Evolutionary conservation across 2,888 invertebrate species (phyloP), one percentile per base, ranked within the genome.

Genomic region (Xestia c-nigrum): DNA sequence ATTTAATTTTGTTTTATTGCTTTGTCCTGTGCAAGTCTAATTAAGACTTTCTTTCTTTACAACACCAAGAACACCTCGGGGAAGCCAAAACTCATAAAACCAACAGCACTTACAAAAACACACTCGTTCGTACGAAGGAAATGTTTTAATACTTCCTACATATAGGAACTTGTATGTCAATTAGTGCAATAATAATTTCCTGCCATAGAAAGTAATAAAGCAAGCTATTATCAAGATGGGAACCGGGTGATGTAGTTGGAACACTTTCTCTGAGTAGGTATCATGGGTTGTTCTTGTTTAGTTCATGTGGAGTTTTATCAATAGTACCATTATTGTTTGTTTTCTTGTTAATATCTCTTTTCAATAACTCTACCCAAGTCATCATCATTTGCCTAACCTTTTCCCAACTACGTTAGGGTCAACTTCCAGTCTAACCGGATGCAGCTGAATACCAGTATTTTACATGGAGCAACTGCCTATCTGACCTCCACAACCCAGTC

Each of bases 131-230:
- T n/a, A 59, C 7, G 21, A 24, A 52, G 69, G 55, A 57, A 66
- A 66, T 79, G 43, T 52, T 78, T 47, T 40, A 63, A 52, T n/a
- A 70, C 59, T 73, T 57, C 38, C 47, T 59, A 68, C 57, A 43
- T 55, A 69, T 50, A 71, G 75, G 52, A 78, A 79, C 69, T 38
- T 31, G 59, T 70, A 77, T 61, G n/a, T 74, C 76, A 85, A 83
- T 85, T 78, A 77, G 38, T 64, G 50, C 79, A 59, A 76, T 79
- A 68, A 71, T 79, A 73, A 78, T 84, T 86, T 86, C 88, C 86
- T 84, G 88, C 71, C 9, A 50, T 73, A 72, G 73, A 80, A 72
- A 82, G 78, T 74, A 72, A 84, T 75, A 77, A 66, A 76, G 69
- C 59, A 38, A 72, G 63, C 66, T 66, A 77, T 77, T 74, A 83